These are phyloP conservation scores for Enhydra lutris DNA, from an alignment of 2,113 vertebrate genomes.

Conservation along the genomic window DNA sequence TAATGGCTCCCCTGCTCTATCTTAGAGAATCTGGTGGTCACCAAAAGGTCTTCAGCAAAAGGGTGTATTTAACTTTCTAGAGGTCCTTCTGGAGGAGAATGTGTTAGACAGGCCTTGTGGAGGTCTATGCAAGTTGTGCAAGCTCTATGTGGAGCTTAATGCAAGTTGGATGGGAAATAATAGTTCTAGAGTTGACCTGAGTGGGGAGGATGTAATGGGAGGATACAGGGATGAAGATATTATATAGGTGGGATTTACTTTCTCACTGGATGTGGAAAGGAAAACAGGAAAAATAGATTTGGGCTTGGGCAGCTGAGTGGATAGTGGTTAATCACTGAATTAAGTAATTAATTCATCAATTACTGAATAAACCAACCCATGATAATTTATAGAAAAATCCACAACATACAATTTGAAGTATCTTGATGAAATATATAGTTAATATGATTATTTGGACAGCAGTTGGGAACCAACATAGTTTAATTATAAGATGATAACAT, in stretches of 20 bases:
- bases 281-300: background rate
- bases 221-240: background rate
- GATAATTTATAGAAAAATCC: background rate
- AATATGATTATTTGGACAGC: background rate
- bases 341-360: background rate
- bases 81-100: background rate
- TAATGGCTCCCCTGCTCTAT: background rate
- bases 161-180: background rate
- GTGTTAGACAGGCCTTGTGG: background rate
- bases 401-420: background rate
- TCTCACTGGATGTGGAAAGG: background rate
- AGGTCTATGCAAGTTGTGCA: no score
- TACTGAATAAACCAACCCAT: background rate
- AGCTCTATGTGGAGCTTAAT: no score
- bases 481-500: background rate
- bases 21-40: background rate
- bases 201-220: background rate
- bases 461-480: background rate
- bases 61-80: background rate
- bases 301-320: background rate
- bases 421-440: background rate
- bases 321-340: background rate
- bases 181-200: background rate
- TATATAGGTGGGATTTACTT: background rate
- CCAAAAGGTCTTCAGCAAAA: background rate